These are phyloP conservation scores for Eunapius fragilis DNA, from an alignment of 37 sponge, comb jelly and placozoan species.

Conservation along the genomic window DNA sequence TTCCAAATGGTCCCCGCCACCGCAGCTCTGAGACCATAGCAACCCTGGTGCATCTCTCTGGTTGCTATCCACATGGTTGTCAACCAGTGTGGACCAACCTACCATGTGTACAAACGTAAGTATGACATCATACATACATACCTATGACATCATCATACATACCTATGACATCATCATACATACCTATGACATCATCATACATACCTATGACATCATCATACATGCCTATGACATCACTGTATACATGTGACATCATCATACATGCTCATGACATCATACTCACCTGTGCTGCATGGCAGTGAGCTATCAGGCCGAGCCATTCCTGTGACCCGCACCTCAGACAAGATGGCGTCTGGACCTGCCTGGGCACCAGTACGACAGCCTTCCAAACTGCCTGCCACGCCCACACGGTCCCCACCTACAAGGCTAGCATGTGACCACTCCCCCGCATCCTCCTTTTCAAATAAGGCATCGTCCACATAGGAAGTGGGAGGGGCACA, in stretches of 20 bases:
- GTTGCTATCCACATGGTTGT: too few species aligned
- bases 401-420: not conserved
- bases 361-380: not conserved
- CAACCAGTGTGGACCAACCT: too few species aligned
- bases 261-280: not conserved
- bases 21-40: not conserved
- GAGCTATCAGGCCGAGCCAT: too few species aligned
- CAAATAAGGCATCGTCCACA: not conserved
- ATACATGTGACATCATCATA: too few species aligned
- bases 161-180: too few species aligned
- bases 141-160: too few species aligned
- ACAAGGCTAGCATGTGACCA: too few species aligned
- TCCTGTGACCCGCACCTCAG: too few species aligned
- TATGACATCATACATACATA: too few species aligned
- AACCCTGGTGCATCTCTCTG: not conserved
- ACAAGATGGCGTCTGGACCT: not conserved
- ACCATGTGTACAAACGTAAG: too few species aligned
- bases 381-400: not conserved
- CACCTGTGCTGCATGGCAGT: not conserved
- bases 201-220: too few species aligned
- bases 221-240: too few species aligned
- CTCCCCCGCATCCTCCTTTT: not conserved
- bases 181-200: constrained; percentile 4
- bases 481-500: not conserved
- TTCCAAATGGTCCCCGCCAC: not conserved